Base-by-base conservation (phyloP, 2,888 invertebrate species). In the Cheilosia pagana region DNA sequence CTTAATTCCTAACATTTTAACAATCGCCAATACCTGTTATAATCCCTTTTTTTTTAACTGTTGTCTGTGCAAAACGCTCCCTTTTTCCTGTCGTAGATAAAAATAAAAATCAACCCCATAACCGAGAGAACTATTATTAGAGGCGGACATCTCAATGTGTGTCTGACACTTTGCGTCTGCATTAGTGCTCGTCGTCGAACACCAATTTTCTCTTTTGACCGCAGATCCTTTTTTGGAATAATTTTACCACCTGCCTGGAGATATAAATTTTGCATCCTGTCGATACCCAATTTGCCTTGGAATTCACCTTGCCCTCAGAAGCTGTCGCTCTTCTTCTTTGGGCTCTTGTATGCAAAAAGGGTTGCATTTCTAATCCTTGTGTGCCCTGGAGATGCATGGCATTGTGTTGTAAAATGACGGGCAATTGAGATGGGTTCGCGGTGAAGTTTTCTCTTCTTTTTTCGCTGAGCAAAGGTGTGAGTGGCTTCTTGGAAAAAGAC, bases 231-330 rank as follows among this genome's bases (percentile, higher is more conserved):
- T 50, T 63, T 45, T 25, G 19, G 31, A 48, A 68, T 31, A 21
- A 16, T 39, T 16, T 12, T 41, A 53, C 81, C 85, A 85, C 85
- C 85, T 85, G 85, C 81, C 71, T 65, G 59, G 71, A 68, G 65
- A 68, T 10, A 85, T 81, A 76, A 71, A 81, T 81, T 85, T 41
- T 85, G 75, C 75, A 85, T 85, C 81, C 85, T 85, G 85, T 85
- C 85, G 81, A 85, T 81, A 85, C 75, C 53, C 60, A 81, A 81
- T 81, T 85, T 81, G 81, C 75, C 75, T 76, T 65, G 65, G 48
- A 75, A 65, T 81, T 75, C 83, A 85, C 70, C 83, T 79, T 79
- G 67, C 31, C 21, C 39, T 48, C 45, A 31, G 8, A 35, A 14
- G 25, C 35, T 62, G 3, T 12, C n/a, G 23, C 2, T 41, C 28